phyloP scores from a whole-genome alignment of 23 tunicate genomes.

The Phallusia fumigata region DNA sequence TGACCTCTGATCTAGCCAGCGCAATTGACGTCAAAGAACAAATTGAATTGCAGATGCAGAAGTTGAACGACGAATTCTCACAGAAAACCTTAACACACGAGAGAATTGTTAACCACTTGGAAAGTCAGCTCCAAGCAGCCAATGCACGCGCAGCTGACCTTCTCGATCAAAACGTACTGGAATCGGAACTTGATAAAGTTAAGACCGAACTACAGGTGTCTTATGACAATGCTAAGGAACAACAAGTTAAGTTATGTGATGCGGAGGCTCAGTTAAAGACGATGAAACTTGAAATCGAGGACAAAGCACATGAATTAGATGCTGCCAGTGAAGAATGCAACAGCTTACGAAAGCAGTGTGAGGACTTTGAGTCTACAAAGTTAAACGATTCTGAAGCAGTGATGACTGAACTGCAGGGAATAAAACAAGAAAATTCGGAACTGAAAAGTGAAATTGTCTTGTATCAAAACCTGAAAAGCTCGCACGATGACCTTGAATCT shows the following conservation, averaged over 20 bases:
- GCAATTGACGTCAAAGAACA: neutral
- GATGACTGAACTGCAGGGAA: neutral
- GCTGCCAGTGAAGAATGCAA: neutral
- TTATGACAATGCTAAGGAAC: neutral
- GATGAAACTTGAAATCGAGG: neutral
- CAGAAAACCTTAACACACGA: neutral
- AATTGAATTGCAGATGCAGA: neutral
- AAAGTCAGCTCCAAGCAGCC: neutral
- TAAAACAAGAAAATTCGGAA: neutral
- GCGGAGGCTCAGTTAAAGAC: neutral
- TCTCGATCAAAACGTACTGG: neutral
- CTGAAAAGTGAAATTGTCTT: neutral
- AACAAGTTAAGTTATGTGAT: neutral
- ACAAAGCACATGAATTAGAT: neutral
- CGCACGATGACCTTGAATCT: neutral
- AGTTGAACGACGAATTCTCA: neutral
- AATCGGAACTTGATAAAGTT: constrained; percentile 7
- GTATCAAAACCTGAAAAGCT: neutral
- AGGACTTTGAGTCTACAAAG: too few species aligned
- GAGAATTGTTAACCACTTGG: neutral
- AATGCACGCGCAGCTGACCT: neutral
- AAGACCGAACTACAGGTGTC: neutral
- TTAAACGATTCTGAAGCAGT: too few species aligned
- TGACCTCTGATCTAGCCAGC: neutral
- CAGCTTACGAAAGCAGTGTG: too few species aligned